Conservation (phyloP, 92 coral and sea anemone genomes). For the Phymanthus crucifer region DNA sequence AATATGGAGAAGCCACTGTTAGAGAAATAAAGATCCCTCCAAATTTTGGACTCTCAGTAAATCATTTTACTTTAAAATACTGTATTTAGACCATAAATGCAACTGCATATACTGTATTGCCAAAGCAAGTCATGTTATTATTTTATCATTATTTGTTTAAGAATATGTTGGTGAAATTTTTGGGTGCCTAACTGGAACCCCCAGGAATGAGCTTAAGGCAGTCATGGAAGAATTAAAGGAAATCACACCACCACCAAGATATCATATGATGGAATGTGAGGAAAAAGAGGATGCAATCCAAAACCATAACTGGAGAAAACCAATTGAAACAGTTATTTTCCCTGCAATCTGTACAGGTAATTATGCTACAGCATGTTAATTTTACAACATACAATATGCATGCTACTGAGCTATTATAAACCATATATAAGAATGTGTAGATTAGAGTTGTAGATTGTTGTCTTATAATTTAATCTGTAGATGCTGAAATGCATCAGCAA, state of each 20-base stretch:
- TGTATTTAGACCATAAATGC: background rate
- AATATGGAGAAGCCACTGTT: slow-evolving; percentile 45
- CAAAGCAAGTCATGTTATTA: no score
- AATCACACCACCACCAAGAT: background rate
- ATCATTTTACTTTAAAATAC: background rate
- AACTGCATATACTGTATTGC: no score
- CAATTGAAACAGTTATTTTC: background rate
- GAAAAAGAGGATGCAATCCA: background rate
- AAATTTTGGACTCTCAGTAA: no score
- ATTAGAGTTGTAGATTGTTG: background rate
- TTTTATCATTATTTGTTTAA: background rate
- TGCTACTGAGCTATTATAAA: background rate
- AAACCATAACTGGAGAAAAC: background rate
- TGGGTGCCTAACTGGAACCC: background rate
- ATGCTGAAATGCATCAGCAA: background rate
- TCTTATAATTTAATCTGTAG: background rate
- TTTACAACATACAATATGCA: background rate
- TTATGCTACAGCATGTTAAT: background rate
- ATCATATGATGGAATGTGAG: background rate
- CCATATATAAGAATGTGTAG: background rate
- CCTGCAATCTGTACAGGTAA: slow-evolving; percentile 2
- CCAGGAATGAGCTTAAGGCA: background rate
- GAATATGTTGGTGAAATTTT: background rate
- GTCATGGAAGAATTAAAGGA: background rate
- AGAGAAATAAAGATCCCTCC: slow-evolving; percentile 36